phyloP scores from a whole-genome alignment of 2,797 vertebrate genomes.

The Spinus olivaceus region DNA sequence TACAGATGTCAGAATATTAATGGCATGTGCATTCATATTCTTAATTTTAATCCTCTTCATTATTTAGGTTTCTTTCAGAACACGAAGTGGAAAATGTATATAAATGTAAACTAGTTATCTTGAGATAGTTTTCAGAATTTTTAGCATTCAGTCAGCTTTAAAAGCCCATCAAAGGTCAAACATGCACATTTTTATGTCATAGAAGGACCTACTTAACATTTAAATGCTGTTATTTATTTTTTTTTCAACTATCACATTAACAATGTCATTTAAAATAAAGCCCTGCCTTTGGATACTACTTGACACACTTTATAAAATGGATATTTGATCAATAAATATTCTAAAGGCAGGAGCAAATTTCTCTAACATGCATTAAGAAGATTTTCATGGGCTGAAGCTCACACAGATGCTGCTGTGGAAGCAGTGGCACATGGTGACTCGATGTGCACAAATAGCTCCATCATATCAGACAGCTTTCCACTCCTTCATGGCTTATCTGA shows the following conservation, averaged over 20 bases:
- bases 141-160: not conserved
- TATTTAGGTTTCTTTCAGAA: not conserved
- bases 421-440: rapidly evolving
- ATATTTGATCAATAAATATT: not conserved
- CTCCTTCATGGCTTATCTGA: not conserved
- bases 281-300: not conserved
- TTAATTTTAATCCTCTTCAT: not conserved
- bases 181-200: not conserved
- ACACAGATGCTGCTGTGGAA: not conserved
- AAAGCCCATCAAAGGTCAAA: not conserved
- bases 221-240: not conserved
- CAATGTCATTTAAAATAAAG: not conserved
- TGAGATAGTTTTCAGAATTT: not conserved
- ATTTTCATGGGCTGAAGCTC: not conserved
- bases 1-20: not conserved
- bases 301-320: not conserved
- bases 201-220: not conserved
- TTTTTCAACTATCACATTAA: not conserved
- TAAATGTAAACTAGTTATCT: not conserved
- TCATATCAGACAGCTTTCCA: not conserved
- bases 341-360: not conserved
- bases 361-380: not conserved
- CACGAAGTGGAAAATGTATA: not conserved
- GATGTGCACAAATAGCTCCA: not conserved
- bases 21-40: not conserved